Base-by-base conservation (phyloP, 2,888 invertebrate species). In the Lasioglossum morio region DNA sequence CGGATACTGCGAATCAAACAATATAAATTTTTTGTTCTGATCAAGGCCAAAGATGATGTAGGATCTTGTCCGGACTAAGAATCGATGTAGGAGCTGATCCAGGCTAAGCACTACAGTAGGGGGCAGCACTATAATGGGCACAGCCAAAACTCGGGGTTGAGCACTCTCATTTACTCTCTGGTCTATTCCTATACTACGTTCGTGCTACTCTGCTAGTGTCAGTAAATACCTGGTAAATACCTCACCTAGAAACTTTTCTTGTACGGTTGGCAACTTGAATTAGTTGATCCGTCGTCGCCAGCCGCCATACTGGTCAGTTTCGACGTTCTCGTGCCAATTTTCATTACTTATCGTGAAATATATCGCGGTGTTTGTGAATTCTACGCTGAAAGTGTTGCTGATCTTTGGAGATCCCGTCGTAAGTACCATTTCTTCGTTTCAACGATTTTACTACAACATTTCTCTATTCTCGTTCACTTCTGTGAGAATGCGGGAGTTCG, bases 231-330 rank as follows among this genome's bases (percentile, higher is more conserved):
- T 4, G 3, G n/a, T 10, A n/a, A n/a, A 3, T 57, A n/a, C n/a
- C 8, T 63, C 8, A 66, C 30, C 79, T 85, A 85, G 79, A 79
- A 69, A 85, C 77, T 66, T 79, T 76, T 77, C 27, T 48, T 30
- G 34, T 48, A 46, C n/a, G 27, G 53, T 72, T 66, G 57, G 43
- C 75, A n/a, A 8, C 72, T 16, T 23, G 75, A 78, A 73, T 74
- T 85, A 79, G 79, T 81, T 46, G 74, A 46, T n/a, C 46, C 57
- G 40, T 69, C 70, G 72, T 81, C 53, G 53, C 8, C 73, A 69
- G 81, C 30, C 81, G 85, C 85, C 85, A 87, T 79, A 82, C 60
- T 74, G 69, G 77, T 48, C 72, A 70, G 75, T 82, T 80, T 69
- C 85, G 76, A 82, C 75, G 73, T 75, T 82, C 75, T 46, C 73